Evolutionary conservation across 2,888 invertebrate species (phyloP).

Genomic region (Desoria tigrina): DNA sequence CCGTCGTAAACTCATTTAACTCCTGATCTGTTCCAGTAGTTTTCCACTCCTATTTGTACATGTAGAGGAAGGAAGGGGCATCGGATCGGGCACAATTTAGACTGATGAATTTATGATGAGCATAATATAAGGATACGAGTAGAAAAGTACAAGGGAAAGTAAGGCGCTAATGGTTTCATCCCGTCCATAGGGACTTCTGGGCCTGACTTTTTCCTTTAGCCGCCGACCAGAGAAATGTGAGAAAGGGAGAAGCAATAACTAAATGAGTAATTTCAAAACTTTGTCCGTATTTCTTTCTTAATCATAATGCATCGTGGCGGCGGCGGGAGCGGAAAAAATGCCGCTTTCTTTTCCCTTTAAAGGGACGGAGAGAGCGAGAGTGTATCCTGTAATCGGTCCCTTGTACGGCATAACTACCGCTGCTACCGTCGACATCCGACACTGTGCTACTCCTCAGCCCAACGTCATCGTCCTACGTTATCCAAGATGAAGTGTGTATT

Average conservation of each 20-base stretch:
- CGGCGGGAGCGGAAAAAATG: neutral
- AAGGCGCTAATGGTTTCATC: constrained; percentile 13
- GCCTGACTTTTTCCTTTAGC: neutral
- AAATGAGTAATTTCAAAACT: constrained; percentile 22
- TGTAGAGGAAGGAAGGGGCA: too few relatives aligned
- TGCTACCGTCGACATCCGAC: neutral
- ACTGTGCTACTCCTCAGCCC: neutral
- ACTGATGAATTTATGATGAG: constrained; percentile 6
- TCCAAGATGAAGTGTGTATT: neutral
- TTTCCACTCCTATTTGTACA: too few relatives aligned
- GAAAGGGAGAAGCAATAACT: constrained; percentile 2
- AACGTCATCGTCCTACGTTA: neutral
- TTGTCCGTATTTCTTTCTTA: constrained; percentile 20
- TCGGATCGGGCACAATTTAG: too few relatives aligned
- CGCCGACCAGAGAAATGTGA: neutral
- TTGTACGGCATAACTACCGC: neutral
- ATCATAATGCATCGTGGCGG: constrained; percentile 5
- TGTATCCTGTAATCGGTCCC: constrained; percentile 11
- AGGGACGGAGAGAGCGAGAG: neutral
- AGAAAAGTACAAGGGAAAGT: neutral
- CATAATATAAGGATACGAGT: neutral
- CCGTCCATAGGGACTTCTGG: neutral
- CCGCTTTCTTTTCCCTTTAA: neutral
- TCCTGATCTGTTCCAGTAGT: too few relatives aligned
- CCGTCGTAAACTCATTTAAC: too few relatives aligned